Evolutionary conservation across 2,888 invertebrate species (phyloP).

Genomic region (Agonopterix arenella): DNA sequence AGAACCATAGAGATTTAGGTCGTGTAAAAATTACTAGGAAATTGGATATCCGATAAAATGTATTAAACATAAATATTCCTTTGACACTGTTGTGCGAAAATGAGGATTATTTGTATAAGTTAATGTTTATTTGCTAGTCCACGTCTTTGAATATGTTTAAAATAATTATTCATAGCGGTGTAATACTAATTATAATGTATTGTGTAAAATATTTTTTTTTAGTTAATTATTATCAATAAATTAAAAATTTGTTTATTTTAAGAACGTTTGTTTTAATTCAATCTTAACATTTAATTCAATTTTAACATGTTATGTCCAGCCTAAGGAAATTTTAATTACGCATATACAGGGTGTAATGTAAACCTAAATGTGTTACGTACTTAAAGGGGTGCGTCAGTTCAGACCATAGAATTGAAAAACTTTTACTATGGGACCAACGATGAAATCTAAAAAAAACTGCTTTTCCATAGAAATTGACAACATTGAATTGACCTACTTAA

Average conservation of each 20-base stretch:
- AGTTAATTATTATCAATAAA: conserved; percentile 73
- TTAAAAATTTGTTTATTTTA: conserved; percentile 76
- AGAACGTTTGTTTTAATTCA: conserved; percentile 38
- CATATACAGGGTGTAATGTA: too few relatives aligned
- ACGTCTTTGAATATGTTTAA: conserved; percentile 68
- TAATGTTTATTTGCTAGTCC: conserved; percentile 75
- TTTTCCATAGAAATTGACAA: too few relatives aligned
- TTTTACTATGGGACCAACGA: too few relatives aligned
- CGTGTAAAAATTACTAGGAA: conserved; percentile 9
- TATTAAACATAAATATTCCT: conserved; percentile 15
- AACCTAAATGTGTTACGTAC: too few relatives aligned
- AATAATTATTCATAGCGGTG: conserved; percentile 72
- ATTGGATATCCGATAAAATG: conserved; percentile 19
- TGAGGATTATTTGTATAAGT: conserved; percentile 47
- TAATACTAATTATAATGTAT: conserved; percentile 76
- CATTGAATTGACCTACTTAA: too few relatives aligned
- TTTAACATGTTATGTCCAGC: background rate
- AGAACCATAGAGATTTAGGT: conserved; percentile 1
- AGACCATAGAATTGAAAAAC: too few relatives aligned
- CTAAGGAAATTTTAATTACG: too few relatives aligned
- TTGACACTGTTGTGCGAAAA: conserved; percentile 20
- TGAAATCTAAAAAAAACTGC: too few relatives aligned
- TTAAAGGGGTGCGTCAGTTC: too few relatives aligned
- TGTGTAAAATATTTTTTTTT: conserved; percentile 74
- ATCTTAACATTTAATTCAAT: conserved; percentile 21